Base-by-base conservation (phyloP, 1,140 invertebrate genomes). In the Drosophila navojoa region DNA sequence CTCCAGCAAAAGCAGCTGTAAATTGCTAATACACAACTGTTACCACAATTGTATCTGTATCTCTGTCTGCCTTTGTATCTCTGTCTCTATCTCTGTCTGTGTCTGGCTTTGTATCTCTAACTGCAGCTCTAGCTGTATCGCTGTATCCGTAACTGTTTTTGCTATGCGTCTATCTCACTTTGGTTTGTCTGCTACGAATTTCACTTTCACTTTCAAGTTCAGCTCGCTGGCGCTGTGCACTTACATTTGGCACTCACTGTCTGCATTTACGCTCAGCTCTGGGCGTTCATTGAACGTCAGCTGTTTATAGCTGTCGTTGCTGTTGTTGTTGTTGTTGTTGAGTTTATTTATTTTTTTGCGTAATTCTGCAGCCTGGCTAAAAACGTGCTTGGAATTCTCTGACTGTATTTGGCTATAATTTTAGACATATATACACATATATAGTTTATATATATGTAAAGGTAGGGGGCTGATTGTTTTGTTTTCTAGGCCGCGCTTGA, bases 201-300 rank as follows among this genome's bases (percentile, higher is more conserved):
- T 87, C 61, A 90, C 86, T 90, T 90, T 90, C 87, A 90, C 86
- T 90, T 90, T 90, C 85, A 90, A 90, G 86, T 90, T 90, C 87
- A 90, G 81, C 60, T 57, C 11, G 57, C 19, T 47, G 58, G 62
- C 54, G 63, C 54, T 69, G 40, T 76, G 79, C 81, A 69, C 64
- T 73, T 79, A 58, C 75, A 73, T 77, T 76, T 71, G 53, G 68
- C 72, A 71, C 29, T 63, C 72, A 70, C 27, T 85, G 67, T 74
- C 53, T 77, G 73, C 74, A 74, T 76, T 76, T 81, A 82, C 67
- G 77, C 68, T 71, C 57, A 44, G 61, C 69, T 67, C 38, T 47
- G 63, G 52, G 55, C 84, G 77, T 84, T 84, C 84, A 89, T 84
- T 82, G 80, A 90, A 84, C 73, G 79, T 87, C 84, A 89, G 79